phyloP scores from a whole-genome alignment of 2,797 vertebrate genomes.

The Sebastes jordani region DNA sequence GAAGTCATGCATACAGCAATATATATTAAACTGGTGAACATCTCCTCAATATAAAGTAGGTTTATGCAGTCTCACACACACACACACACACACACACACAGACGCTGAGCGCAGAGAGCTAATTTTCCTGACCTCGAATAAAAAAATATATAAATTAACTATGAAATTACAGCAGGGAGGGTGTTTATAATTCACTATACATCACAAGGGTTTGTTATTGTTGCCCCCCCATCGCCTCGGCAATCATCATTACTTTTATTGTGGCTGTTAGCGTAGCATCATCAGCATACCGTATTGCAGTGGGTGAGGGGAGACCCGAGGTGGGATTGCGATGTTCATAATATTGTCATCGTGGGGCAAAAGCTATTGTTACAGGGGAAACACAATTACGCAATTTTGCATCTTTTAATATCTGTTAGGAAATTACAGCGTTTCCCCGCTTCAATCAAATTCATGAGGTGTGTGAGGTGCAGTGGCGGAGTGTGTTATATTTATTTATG shows the following conservation, averaged over 20 bases:
- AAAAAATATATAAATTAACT: constrained; percentile 37
- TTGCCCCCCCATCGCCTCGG: constrained; percentile 20
- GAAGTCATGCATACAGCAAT: constrained; percentile 21
- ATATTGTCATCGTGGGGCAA: constrained; percentile 31
- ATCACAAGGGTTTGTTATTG: constrained; percentile 53
- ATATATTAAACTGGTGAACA: not conserved
- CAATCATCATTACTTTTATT: constrained; percentile 68
- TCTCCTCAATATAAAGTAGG: not conserved
- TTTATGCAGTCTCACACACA: not conserved
- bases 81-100: not conserved
- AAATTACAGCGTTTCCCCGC: constrained; percentile 35
- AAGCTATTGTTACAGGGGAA: constrained; percentile 29
- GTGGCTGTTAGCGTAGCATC: constrained; percentile 56
- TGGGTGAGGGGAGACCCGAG: constrained; percentile 41
- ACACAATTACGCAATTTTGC: constrained; percentile 52
- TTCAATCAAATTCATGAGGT: constrained; percentile 59
- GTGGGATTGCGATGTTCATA: constrained; percentile 37
- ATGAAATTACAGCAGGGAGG: constrained; percentile 36
- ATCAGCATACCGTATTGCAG: constrained; percentile 62
- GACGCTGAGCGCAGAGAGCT: not conserved
- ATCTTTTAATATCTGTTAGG: constrained; percentile 62
- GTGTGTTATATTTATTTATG: constrained; percentile 50
- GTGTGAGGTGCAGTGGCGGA: constrained; percentile 18
- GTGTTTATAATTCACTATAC: constrained; percentile 54
- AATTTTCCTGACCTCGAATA: constrained; percentile 23